These are phyloP conservation scores for Zaprionus camerounensis DNA, from an alignment of 1,140 invertebrate genomes.

Conservation along the genomic window DNA sequence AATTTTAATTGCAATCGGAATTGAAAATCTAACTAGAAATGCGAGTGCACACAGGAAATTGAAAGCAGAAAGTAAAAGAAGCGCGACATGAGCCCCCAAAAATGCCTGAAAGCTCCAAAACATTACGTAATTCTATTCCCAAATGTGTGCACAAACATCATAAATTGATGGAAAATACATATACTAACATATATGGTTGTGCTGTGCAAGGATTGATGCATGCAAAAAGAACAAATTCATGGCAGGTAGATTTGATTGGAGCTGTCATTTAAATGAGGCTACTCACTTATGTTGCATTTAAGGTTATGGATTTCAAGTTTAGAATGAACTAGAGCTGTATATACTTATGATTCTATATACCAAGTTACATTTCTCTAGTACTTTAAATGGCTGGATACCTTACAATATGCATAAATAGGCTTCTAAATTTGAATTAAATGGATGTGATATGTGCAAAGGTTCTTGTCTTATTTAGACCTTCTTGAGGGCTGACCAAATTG, in stretches of 20 bases:
- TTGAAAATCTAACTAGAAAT: slow-evolving; percentile 71
- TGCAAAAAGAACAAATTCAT: slow-evolving; percentile 5
- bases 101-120: slow-evolving; percentile 23
- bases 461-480: too few relatives aligned
- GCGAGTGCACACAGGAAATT: slow-evolving; percentile 49
- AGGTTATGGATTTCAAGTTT: background rate
- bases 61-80: slow-evolving; percentile 13
- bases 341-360: background rate
- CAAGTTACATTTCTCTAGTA: background rate
- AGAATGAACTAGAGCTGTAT: background rate
- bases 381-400: too few relatives aligned
- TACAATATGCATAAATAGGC: too few relatives aligned
- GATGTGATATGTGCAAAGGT: too few relatives aligned
- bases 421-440: too few relatives aligned
- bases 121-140: slow-evolving; percentile 47
- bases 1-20: slow-evolving; percentile 78
- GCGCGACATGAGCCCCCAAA: background rate
- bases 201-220: background rate
- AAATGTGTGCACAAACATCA: slow-evolving; percentile 45
- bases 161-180: slow-evolving; percentile 36
- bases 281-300: background rate
- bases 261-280: background rate
- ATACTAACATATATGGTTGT: background rate
- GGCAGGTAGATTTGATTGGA: background rate
- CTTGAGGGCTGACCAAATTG: background rate